Percentiles rank a stretch among this genome's conserved stretches.
Conservation (phyloP, 1,140 invertebrate species). For the Thaumetopoea pityocampa region DNA sequence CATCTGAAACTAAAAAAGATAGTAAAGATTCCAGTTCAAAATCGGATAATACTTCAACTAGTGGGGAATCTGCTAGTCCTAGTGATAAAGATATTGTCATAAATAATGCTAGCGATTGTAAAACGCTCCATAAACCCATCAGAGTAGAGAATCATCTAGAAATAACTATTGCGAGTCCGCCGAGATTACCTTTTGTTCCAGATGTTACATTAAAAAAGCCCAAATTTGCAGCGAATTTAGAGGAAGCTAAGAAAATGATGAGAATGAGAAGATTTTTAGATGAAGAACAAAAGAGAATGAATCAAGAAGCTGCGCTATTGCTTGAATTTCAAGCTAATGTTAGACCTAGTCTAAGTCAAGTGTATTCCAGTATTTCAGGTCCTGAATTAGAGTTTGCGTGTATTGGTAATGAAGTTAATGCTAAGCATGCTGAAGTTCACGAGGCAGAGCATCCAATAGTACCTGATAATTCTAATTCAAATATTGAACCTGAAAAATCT, state of each 20-base stretch:
- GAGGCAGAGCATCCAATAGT: not conserved
- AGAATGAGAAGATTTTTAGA: slow-evolving; percentile 80
- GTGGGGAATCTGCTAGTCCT: slow-evolving; percentile 60
- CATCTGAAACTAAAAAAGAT: slow-evolving; percentile 50
- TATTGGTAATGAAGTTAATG: slow-evolving; percentile 28
- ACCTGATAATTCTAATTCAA: not conserved
- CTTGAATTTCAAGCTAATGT: slow-evolving; percentile 71
- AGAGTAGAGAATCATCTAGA: slow-evolving; percentile 59
- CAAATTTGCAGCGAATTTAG: slow-evolving; percentile 78
- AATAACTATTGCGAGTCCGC: slow-evolving; percentile 39
- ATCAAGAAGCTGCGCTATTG: slow-evolving; percentile 69
- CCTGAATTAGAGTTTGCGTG: slow-evolving; percentile 71
- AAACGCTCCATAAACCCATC: slow-evolving; percentile 37
- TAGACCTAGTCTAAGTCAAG: slow-evolving; percentile 62
- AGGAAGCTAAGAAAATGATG: slow-evolving; percentile 78
- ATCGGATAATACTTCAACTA: slow-evolving; percentile 63
- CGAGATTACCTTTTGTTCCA: slow-evolving; percentile 47
- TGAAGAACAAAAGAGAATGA: slow-evolving; percentile 75
- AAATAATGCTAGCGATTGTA: slow-evolving; percentile 32
- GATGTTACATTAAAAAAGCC: slow-evolving; percentile 75
- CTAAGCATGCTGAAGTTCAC: not conserved
- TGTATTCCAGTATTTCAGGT: slow-evolving; percentile 65
- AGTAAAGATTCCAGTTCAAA: slow-evolving; percentile 57
- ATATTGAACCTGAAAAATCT: not conserved
- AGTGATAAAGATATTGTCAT: slow-evolving; percentile 55